These are phyloP conservation scores for Limosa lapponica DNA, from an alignment of 2,797 vertebrate genomes.

Conservation along the genomic window DNA sequence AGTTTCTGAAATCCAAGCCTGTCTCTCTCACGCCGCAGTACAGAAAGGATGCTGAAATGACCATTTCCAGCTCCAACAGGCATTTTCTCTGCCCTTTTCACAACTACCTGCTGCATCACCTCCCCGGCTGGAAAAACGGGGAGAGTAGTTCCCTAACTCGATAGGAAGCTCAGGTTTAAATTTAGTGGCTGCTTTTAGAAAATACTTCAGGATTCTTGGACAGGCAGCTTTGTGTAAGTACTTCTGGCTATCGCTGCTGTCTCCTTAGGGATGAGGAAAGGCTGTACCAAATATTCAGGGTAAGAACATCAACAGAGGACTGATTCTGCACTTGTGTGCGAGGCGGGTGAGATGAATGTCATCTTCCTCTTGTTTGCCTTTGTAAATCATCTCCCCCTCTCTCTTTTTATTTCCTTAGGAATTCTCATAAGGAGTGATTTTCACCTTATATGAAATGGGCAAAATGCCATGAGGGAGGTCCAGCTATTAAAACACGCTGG, in stretches of 20 bases:
- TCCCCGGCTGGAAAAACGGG: background rate
- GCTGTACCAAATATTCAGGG: background rate
- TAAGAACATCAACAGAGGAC: slow-evolving; percentile 7
- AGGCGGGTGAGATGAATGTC: background rate
- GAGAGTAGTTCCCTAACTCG: background rate
- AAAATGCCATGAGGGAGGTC: background rate
- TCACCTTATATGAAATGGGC: background rate
- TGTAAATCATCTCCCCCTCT: background rate
- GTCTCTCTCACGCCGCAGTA: background rate
- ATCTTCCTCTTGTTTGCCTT: background rate
- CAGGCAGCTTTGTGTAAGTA: background rate
- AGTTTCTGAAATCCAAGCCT: background rate
- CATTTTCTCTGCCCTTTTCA: background rate
- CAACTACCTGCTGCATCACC: background rate
- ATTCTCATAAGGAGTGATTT: background rate
- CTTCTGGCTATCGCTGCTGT: background rate
- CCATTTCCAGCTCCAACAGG: background rate
- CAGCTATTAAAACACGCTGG: background rate
- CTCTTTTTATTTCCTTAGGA: background rate
- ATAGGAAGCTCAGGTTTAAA: background rate
- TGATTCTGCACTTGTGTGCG: background rate
- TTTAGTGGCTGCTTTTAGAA: slow-evolving; percentile 15
- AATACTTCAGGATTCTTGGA: background rate
- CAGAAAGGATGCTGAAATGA: background rate
- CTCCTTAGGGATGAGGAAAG: slow-evolving; percentile 1